These are phyloP conservation scores for Yoshiicerus persimilis DNA, from an alignment of 1,140 invertebrate species.

Conservation along the genomic window DNA sequence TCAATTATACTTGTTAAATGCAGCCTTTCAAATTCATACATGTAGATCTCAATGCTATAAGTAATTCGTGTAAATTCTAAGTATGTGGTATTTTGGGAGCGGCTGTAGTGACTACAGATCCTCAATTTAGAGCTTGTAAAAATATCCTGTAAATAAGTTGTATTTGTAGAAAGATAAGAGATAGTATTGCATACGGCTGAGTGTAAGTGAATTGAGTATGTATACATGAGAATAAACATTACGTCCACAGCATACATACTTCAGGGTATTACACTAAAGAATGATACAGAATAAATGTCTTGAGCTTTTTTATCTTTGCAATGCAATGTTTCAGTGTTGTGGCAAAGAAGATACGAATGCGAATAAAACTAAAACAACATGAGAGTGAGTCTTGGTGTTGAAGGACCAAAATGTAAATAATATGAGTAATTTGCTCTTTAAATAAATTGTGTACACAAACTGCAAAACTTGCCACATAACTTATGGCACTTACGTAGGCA, in stretches of 20 bases:
- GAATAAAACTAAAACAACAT: not conserved
- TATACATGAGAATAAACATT: not conserved
- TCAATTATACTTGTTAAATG: not conserved
- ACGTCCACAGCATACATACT: not conserved
- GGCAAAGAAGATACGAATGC: not conserved
- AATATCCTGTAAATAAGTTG: not conserved
- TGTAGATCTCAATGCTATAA: not conserved
- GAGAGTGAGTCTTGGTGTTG: not conserved
- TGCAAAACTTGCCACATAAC: not conserved
- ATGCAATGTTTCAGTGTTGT: not conserved
- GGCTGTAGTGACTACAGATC: not conserved
- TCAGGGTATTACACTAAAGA: not conserved
- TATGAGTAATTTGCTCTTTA: not conserved
- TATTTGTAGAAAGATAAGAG: not conserved
- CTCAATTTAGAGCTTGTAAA: not conserved
- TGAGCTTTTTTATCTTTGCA: not conserved
- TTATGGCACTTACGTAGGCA: not conserved
- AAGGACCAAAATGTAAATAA: slow-evolving; percentile 3
- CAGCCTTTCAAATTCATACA: not conserved
- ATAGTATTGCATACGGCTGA: not conserved
- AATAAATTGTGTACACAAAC: slow-evolving; percentile 3
- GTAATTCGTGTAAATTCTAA: not conserved
- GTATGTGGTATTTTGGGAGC: not conserved
- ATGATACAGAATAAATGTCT: not conserved
- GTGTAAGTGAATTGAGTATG: not conserved